A percentile compares a stretch with the other conserved stretches of the same genome.
Conservation (phyloP, 1,140 invertebrate species). For the Drosophila pseudoobscura region DNA sequence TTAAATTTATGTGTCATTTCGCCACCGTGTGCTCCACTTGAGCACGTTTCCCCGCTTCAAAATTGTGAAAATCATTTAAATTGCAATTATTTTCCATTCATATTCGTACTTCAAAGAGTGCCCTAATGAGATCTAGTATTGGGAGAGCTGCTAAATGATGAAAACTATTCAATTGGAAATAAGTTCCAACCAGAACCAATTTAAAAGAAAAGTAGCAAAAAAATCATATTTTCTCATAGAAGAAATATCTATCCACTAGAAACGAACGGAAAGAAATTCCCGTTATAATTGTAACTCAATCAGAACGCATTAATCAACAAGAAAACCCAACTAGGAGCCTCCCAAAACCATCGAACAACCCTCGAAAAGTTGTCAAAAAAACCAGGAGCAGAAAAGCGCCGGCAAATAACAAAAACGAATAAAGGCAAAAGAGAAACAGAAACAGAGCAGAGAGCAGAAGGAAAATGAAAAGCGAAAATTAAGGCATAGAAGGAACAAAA, state of each 20-base stretch:
- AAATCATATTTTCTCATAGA: not conserved
- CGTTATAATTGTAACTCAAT: constrained; percentile 38
- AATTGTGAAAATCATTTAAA: constrained; percentile 25
- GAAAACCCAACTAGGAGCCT: constrained; percentile 11
- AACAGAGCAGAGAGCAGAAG: constrained; percentile 4
- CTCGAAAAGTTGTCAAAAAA: constrained; percentile 62
- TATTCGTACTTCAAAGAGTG: not conserved
- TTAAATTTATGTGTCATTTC: constrained; percentile 16
- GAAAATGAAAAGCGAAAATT: too few relatives aligned
- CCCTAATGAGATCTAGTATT: too few relatives aligned
- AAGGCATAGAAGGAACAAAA: constrained; percentile 2
- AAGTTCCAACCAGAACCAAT: not conserved
- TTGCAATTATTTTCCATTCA: constrained; percentile 1
- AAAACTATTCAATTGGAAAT: too few relatives aligned
- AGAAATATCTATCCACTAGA: not conserved
- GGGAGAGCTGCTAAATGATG: too few relatives aligned
- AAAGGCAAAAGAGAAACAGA: constrained; percentile 3
- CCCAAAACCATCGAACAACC: constrained; percentile 55
- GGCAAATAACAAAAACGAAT: constrained; percentile 52
- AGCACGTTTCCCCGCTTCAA: constrained; percentile 30
- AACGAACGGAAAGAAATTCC: constrained; percentile 30
- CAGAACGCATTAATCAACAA: constrained; percentile 46
- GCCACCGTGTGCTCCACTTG: constrained; percentile 24
- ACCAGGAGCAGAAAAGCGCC: constrained; percentile 57
- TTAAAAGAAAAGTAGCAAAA: constrained; percentile 27